Percentiles rank a stretch among this genome's conserved stretches.
Conservation (phyloP, 2,888 invertebrate species). For the Hetaerina titia region DNA sequence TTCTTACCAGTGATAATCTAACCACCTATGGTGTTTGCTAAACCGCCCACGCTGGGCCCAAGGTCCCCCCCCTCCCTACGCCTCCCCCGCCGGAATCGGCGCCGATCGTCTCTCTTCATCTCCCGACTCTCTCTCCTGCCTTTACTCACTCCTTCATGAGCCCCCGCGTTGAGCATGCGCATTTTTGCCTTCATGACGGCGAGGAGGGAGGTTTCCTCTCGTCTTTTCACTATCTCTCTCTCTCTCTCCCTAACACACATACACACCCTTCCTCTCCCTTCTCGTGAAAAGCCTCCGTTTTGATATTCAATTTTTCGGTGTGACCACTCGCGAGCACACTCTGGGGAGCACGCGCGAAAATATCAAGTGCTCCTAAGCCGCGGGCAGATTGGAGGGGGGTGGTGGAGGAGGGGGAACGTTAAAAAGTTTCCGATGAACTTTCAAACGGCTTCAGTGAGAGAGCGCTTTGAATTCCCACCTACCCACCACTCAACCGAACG, state of each 20-base stretch:
- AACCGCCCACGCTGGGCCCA: conserved; percentile 4
- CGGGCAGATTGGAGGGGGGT: not conserved
- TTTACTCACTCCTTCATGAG: not conserved
- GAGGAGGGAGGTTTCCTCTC: not conserved
- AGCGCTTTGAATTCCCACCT: not conserved
- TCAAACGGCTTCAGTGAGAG: not conserved
- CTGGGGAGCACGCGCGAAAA: not conserved
- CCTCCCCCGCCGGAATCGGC: not conserved
- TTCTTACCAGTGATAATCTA: not conserved
- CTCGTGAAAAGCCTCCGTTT: not conserved
- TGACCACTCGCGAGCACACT: not conserved
- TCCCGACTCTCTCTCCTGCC: not conserved
- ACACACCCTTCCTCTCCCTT: not conserved
- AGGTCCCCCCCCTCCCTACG: not conserved
- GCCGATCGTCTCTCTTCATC: not conserved
- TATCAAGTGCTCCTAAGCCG: not conserved
- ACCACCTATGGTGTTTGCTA: conserved; percentile 23
- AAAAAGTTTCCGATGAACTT: conserved; percentile 13
- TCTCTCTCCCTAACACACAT: no score
- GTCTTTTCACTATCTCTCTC: no score
- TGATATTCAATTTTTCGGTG: not conserved
- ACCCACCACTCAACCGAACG: not conserved
- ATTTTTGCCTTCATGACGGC: not conserved
- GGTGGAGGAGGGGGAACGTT: not conserved
- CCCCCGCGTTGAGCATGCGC: not conserved